phyloP scores from a whole-genome alignment of 2,797 vertebrate species.

The Oryzias sinensis region DNA sequence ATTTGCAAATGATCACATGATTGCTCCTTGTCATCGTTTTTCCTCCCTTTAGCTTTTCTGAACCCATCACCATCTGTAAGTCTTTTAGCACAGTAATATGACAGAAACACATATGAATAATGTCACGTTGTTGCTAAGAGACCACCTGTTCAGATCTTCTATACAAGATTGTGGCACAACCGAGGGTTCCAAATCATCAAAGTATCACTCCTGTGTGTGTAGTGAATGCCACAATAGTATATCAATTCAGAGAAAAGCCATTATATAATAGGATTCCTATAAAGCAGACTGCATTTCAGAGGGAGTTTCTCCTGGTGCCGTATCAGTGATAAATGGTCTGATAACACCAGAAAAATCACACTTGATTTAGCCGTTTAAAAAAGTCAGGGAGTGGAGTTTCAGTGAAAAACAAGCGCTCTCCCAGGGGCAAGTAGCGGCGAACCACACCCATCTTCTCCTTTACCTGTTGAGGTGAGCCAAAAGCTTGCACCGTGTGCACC shows the following conservation, averaged over 20 bases:
- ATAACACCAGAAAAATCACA: slow-evolving; percentile 10
- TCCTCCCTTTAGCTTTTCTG: slow-evolving; percentile 33
- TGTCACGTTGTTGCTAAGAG: slow-evolving; percentile 81
- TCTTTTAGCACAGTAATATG: slow-evolving; percentile 64
- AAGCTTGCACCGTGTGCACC: slow-evolving; percentile 21
- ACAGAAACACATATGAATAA: slow-evolving; percentile 74
- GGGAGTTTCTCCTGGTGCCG: neutral
- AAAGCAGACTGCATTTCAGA: slow-evolving; percentile 18
- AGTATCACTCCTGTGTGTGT: slow-evolving; percentile 50
- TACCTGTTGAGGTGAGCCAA: slow-evolving; percentile 68
- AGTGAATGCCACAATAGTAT: slow-evolving; percentile 43
- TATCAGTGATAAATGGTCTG: neutral
- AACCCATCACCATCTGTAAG: slow-evolving; percentile 36
- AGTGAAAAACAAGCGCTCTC: slow-evolving; percentile 62
- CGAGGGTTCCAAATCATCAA: slow-evolving; percentile 52
- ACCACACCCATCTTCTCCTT: slow-evolving; percentile 60
- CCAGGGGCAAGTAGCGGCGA: slow-evolving; percentile 45
- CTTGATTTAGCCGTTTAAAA: slow-evolving; percentile 34
- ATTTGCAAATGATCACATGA: slow-evolving; percentile 18
- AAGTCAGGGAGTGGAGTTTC: slow-evolving; percentile 62
- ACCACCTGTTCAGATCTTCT: slow-evolving; percentile 79
- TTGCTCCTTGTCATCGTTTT: slow-evolving; percentile 14
- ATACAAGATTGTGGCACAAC: slow-evolving; percentile 58
- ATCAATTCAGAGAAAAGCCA: slow-evolving; percentile 23
- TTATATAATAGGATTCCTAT: slow-evolving; percentile 43